Base-by-base conservation (phyloP, 2,888 invertebrate species). In the Drosophila fungiperda region DNA sequence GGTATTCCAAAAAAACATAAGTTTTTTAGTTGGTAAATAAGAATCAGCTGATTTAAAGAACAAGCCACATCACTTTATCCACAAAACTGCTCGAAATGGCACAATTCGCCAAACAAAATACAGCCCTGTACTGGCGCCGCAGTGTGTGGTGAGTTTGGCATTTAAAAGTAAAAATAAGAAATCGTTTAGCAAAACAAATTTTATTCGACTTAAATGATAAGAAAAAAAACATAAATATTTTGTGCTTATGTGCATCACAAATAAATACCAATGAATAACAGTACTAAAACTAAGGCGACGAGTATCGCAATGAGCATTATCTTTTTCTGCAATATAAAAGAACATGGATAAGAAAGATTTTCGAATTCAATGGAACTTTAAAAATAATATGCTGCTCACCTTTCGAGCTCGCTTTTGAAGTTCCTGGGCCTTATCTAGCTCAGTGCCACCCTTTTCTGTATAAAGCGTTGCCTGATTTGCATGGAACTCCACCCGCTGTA, bases 401-500 rank as follows among this genome's bases (percentile, higher is more conserved):
- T 92, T 92, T 9, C 90, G 78, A 32, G 91, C 91, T 54, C 79
- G 91, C 42, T 91, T 90, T 23, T 84, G 82, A 35, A 87, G 76
- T 32, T 82, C 81, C 42, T 92, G 83, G 7, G 92, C 92, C 58
- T 91, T 77, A 29, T 87, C 88, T 29, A 92, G 76, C 55, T 93
- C 89, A 50, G 80, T 91, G n/a, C 91, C 89, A 17, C 93, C 93
- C 61, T 92, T 92, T 68, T 93, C 93, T 8, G 93, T 91, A 55
- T 87, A 89, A 0, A 91, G 76, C 1, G 92, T 85, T 5, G 93
- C 93, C 65, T 92, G 92, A 54, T 93, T 92, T 15, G 93, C 93
- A 82, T 93, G 93, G 69, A 92, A 93, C 80, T 93, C 93, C 0
- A 93, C 93, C 17, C 93, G 83, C 72, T 93, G 92, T 68, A 93